Evolutionary conservation across 2,888 invertebrate genomes (phyloP).

Genomic region (Linyphia triangularis): DNA sequence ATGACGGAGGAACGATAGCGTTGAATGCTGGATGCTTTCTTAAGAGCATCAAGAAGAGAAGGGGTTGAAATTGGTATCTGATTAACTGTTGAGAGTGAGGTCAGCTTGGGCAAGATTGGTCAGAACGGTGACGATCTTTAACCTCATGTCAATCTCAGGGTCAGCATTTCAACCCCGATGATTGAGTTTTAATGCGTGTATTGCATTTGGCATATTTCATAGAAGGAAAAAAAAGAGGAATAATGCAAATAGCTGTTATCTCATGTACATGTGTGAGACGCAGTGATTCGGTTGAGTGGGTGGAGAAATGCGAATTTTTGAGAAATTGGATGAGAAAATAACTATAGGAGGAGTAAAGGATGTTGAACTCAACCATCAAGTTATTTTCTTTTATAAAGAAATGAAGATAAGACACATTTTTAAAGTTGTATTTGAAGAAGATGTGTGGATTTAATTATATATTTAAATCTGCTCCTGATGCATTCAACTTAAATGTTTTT

Average conservation of each 20-base stretch:
- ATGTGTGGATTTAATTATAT: too few relatives aligned
- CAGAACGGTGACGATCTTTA: not conserved
- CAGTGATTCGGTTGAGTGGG: not conserved
- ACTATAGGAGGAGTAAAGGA: too few relatives aligned
- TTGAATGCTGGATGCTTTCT: conserved; percentile 1
- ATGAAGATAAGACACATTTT: too few relatives aligned
- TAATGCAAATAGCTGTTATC: not conserved
- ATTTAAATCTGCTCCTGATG: too few relatives aligned
- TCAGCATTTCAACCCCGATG: not conserved
- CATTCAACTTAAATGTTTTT: too few relatives aligned
- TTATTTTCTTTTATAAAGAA: too few relatives aligned
- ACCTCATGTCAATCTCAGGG: not conserved
- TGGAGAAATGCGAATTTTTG: too few relatives aligned
- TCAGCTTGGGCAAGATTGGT: not conserved
- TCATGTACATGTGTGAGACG: not conserved
- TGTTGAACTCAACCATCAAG: too few relatives aligned
- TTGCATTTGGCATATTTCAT: not conserved
- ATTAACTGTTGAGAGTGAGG: conserved; percentile 12
- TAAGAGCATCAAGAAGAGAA: not conserved
- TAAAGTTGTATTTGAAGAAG: too few relatives aligned
- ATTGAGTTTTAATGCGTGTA: not conserved
- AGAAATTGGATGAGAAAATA: too few relatives aligned
- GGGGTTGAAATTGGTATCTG: conserved; percentile 29
- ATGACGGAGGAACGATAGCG: conserved; percentile 7
- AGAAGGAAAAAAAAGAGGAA: not conserved